Conservation (phyloP, 2,888 invertebrate species). For the Eupithecia dodoneata region DNA sequence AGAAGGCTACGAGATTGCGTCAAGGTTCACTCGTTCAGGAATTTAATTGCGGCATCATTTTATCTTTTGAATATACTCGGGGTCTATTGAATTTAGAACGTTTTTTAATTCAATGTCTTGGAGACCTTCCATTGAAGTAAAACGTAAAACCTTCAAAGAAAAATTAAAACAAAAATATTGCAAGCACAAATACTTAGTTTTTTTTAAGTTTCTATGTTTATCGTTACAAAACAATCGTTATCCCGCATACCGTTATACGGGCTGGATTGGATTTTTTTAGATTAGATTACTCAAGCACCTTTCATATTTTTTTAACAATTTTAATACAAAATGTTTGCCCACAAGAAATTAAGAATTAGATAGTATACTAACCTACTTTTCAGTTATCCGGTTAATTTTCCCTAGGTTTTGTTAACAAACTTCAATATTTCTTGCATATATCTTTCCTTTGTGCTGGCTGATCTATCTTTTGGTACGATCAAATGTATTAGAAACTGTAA, state of each 20-base stretch:
- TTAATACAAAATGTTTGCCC: neutral
- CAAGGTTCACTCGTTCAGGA: conserved; percentile 41
- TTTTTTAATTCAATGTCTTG: neutral
- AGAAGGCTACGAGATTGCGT: conserved; percentile 53
- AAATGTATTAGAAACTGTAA: neutral
- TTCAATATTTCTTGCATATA: neutral
- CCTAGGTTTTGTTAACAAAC: neutral
- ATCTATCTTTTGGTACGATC: neutral
- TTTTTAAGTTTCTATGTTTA: conserved; percentile 3
- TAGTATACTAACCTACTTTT: neutral
- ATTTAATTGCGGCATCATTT: conserved; percentile 27
- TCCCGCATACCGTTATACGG: conserved; percentile 44
- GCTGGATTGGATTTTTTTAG: conserved; percentile 3
- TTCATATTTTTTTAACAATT: neutral
- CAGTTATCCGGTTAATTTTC: neutral
- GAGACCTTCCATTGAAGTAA: neutral
- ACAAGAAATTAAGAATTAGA: neutral
- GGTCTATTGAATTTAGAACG: conserved; percentile 15
- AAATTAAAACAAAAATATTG: neutral
- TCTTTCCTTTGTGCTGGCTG: neutral
- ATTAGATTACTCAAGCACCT: neutral
- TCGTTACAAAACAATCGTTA: conserved; percentile 42
- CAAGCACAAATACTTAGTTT: neutral
- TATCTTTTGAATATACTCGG: conserved; percentile 15
- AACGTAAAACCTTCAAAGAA: neutral